A percentile compares a stretch with the other conserved stretches of the same genome.
Evolutionary conservation across 2,113 vertebrate genomes (phyloP).

Genomic region (Phyllostomus hastatus): DNA sequence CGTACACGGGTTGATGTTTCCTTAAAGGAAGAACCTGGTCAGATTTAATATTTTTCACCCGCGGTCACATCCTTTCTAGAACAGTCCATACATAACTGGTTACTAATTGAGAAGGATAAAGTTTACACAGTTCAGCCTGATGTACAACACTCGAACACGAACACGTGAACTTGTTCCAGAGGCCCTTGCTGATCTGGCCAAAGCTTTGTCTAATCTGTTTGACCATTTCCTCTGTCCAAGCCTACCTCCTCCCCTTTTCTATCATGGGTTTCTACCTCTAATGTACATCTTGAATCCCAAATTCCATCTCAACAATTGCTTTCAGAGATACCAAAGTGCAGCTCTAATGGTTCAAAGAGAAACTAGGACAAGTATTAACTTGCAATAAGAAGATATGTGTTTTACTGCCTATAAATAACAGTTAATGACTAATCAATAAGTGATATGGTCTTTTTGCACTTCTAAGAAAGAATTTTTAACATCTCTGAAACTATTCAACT

Average conservation of each 20-base stretch:
- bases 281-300: neutral
- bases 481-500: neutral
- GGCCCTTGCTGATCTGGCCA: neutral
- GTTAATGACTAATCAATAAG: neutral
- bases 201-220: neutral
- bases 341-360: neutral
- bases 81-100: neutral
- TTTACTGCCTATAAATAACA: neutral
- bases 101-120: rapidly evolving
- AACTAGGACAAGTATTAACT: neutral
- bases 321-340: neutral
- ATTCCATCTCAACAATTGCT: neutral
- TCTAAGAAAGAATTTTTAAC: neutral
- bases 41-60: neutral
- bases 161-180: neutral
- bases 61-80: neutral
- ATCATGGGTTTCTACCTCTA: neutral
- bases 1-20: neutral
- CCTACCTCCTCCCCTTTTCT: neutral
- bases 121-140: neutral
- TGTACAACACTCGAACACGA: neutral
- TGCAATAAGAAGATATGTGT: neutral
- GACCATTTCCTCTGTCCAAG: neutral
- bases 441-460: neutral
- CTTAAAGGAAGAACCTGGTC: neutral